These are phyloP conservation scores for Lipotes vexillifer DNA, from an alignment of 2,113 vertebrate species.

Conservation along the genomic window DNA sequence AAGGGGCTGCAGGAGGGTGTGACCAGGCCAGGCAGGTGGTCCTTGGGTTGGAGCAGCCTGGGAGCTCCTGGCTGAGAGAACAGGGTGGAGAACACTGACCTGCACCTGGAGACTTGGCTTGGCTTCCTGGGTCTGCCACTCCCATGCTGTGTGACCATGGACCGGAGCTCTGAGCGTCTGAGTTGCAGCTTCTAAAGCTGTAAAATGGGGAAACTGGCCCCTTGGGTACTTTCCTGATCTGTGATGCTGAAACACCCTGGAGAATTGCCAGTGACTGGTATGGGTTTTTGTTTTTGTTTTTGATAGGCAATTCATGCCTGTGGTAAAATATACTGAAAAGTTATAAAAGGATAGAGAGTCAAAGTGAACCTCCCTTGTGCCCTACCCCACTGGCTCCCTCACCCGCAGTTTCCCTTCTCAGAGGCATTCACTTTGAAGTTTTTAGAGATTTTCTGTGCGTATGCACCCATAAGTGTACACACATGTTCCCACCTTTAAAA, in stretches of 20 bases:
- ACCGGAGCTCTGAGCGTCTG: neutral
- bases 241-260: constrained; percentile 25
- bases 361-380: neutral
- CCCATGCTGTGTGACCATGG: neutral
- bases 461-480: neutral
- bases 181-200: neutral
- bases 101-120: neutral
- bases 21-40: neutral
- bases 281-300: neutral
- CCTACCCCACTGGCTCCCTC: too few relatives aligned
- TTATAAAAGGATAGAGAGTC: neutral
- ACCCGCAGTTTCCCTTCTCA: neutral
- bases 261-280: neutral
- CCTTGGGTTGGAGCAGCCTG: neutral
- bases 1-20: neutral
- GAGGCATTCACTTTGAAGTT: neutral
- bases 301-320: neutral
- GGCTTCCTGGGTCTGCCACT: neutral
- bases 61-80: neutral
- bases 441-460: neutral
- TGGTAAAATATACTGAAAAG: constrained; percentile 3
- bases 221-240: constrained; percentile 40
- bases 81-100: neutral
- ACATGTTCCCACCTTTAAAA: neutral
- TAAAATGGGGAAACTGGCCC: constrained; percentile 31